Evolutionary conservation across 53 echinoderm and acorn worm species (phyloP), one percentile per base, ranked within the genome.

Genomic region (Luidia sarsii): DNA sequence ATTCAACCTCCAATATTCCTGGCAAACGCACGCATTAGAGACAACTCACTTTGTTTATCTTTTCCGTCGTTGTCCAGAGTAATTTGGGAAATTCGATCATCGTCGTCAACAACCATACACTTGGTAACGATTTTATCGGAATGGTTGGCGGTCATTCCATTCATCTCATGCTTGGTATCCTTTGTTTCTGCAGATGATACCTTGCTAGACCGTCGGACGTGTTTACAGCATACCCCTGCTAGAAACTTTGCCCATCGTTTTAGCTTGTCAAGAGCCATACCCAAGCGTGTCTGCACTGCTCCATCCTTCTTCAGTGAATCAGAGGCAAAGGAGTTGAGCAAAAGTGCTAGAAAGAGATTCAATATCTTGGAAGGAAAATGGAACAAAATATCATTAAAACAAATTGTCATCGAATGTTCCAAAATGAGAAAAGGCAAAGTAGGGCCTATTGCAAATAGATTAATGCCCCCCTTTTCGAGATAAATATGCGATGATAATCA

Each of bases 241-340:
- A 67, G n/a, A 5, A 64, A 50, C 37, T 32, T n/a, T 46, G 57
- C 61, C 77, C 63, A 92, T n/a, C 90, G 81, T 15, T 87, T 89
- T 1, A 95, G 69, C 56, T 95, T 95, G 1, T 68, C 66, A 10
- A 92, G 50, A 27, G 90, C 95, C 22, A 92, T 1, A 6, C 73
- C 82, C 2, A 95, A 60, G 50, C 92, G 87, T 3, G 87, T 90
- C 37, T 87, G 89, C 10, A 86, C 91, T 46, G 69, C 86, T 13
- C 83, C 84, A 33, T 85, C 87, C 53, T 80, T 72, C 34, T 74
- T 74, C 46, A 96, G 49, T 2, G 89, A 87, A 64, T 96, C 96
- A 19, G 90, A 80, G 28, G 96, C 93, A 59, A 96, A 96, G 1
- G 96, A 88, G 84, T 96, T 96, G 56, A 96, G 68, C 24, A 96